Conservation (phyloP, 1,140 invertebrate genomes). For the Lithobius niger region DNA sequence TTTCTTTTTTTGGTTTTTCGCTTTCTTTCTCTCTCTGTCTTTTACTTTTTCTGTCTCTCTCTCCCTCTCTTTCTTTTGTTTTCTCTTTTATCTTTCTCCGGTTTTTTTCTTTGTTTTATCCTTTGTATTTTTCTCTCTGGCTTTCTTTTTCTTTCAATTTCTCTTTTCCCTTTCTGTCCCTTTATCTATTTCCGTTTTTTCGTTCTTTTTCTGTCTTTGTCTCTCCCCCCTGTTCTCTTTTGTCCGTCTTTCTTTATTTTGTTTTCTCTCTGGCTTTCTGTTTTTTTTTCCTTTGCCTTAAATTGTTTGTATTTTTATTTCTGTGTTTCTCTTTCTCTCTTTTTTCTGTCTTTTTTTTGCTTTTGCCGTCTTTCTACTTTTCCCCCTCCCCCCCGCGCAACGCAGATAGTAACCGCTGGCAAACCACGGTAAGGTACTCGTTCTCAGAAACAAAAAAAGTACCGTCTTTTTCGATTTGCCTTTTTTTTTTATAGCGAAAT, state of each 20-base stretch:
- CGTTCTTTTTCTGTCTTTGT: conserved; percentile 5
- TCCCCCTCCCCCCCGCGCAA: not conserved
- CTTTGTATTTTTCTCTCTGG: conserved; percentile 11
- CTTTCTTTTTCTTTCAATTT: conserved; percentile 14
- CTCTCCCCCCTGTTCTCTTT: not conserved
- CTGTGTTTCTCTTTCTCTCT: conserved; percentile 11
- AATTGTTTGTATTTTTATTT: conserved; percentile 7
- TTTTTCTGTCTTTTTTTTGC: conserved; percentile 14
- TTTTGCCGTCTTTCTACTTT: conserved; percentile 9
- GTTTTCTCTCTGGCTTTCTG: conserved; percentile 6
- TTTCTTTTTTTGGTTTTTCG: not conserved
- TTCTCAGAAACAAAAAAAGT: no score
- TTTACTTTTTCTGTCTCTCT: not conserved
- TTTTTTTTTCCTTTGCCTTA: not conserved
- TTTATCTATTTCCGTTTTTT: conserved; percentile 10
- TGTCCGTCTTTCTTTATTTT: conserved; percentile 5
- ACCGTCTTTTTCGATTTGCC: no score
- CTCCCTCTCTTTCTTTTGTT: conserved; percentile 7
- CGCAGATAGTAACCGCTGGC: no score
- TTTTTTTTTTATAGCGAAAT: no score
- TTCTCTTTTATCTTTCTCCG: conserved; percentile 11
- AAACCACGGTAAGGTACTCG: no score
- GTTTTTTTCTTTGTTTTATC: conserved; percentile 9
- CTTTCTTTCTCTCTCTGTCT: conserved; percentile 2
- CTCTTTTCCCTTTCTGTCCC: conserved; percentile 10